These are phyloP conservation scores for Sebastes kiyomatsui DNA, from an alignment of 2,797 vertebrate species.

Conservation along the genomic window DNA sequence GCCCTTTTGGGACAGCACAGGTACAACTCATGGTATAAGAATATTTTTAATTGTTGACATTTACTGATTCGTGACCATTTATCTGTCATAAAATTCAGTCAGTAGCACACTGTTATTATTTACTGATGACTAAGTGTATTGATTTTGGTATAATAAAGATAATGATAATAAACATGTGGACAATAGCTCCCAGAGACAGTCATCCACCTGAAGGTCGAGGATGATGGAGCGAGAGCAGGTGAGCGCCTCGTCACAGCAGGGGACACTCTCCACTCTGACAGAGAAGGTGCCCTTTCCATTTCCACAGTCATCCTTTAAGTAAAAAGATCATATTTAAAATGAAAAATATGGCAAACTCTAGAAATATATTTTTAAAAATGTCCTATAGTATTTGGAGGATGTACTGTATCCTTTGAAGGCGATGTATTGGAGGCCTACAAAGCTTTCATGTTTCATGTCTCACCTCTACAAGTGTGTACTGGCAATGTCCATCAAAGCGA, in stretches of 20 bases:
- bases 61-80: background rate
- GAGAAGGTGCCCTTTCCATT: slow-evolving; percentile 56
- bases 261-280: slow-evolving; percentile 77
- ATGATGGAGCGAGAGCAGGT: slow-evolving; percentile 81
- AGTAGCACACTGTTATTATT: background rate
- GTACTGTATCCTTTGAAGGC: background rate
- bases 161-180: background rate
- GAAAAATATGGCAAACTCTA: background rate
- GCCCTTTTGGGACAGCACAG: slow-evolving; percentile 39
- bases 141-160: background rate
- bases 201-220: slow-evolving; percentile 72
- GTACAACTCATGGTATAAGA: background rate
- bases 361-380: background rate
- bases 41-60: background rate
- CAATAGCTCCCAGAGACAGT: background rate
- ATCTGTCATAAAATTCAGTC: background rate
- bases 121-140: background rate
- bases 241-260: slow-evolving; percentile 81
- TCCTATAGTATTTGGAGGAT: background rate
- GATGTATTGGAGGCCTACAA: background rate
- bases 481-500: slow-evolving; percentile 85
- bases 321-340: background rate
- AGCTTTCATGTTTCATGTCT: slow-evolving; percentile 32
- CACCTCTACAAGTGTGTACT: slow-evolving; percentile 87
- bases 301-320: slow-evolving; percentile 69